phyloP scores from a whole-genome alignment of 2,113 vertebrate genomes.

The Zosterops lateralis region DNA sequence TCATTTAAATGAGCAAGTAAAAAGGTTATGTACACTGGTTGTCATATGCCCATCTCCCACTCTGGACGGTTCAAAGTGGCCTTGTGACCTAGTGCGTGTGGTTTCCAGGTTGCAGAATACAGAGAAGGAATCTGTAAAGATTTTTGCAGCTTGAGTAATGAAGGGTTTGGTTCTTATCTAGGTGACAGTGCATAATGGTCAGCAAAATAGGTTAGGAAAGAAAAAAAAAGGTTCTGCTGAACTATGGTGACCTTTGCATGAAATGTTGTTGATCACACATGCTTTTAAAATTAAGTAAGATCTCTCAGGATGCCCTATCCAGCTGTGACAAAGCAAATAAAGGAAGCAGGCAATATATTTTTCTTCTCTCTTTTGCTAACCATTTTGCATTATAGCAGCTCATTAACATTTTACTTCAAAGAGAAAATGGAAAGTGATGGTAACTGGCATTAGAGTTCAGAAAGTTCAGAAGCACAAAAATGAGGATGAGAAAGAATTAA shows the following conservation, averaged over 20 bases:
- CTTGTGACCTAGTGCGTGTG: background rate
- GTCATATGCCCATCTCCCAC: background rate
- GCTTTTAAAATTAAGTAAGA: background rate
- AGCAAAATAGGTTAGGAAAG: background rate
- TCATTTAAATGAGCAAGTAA: background rate
- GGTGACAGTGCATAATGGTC: background rate
- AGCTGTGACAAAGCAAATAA: background rate
- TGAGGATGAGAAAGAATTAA: background rate
- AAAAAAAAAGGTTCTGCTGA: accelerated
- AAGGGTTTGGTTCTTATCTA: background rate
- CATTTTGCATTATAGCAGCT: background rate
- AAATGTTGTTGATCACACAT: background rate
- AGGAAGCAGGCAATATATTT: background rate
- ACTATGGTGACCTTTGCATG: accelerated
- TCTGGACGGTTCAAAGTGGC: background rate
- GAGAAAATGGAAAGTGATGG: background rate
- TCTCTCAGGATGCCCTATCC: background rate
- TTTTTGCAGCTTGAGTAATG: background rate
- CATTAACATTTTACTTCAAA: background rate
- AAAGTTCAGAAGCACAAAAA: background rate
- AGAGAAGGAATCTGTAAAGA: background rate
- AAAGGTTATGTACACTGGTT: background rate
- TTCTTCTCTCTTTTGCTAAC: background rate
- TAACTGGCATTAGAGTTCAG: background rate
- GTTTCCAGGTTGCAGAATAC: background rate